A percentile compares a stretch with the other conserved stretches of the same genome.
These are phyloP conservation scores for Montipora cactus DNA, from an alignment of 64 coral and sea anemone genomes.

Conservation along the genomic window DNA sequence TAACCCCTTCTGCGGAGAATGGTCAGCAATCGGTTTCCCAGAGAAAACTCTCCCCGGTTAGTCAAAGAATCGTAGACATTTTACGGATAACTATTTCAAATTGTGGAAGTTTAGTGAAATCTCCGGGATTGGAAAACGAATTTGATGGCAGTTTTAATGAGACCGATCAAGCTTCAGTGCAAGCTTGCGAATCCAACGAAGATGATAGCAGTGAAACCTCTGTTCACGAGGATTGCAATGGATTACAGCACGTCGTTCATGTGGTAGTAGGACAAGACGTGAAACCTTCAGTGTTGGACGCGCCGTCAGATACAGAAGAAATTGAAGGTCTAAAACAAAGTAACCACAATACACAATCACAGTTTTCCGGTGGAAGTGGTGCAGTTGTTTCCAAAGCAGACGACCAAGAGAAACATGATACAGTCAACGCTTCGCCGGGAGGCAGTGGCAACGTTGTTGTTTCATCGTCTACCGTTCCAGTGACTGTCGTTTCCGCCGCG, in stretches of 20 bases:
- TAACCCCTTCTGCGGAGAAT: not conserved
- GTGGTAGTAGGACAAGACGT: not conserved
- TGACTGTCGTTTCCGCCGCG: not conserved
- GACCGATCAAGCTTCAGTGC: not conserved
- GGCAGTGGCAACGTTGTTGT: not conserved
- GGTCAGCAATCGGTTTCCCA: not conserved
- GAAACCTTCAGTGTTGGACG: conserved; percentile 2
- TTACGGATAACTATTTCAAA: conserved; percentile 23
- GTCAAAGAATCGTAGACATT: conserved; percentile 59
- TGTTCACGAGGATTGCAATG: not conserved
- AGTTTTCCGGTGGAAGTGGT: not conserved
- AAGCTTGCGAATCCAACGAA: not conserved
- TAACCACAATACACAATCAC: not conserved
- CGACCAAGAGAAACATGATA: not conserved
- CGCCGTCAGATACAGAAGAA: not conserved
- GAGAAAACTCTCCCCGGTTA: conserved; percentile 43
- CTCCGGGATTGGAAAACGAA: not conserved
- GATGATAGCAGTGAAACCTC: not conserved
- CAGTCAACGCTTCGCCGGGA: not conserved
- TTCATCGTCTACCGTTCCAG: not conserved
- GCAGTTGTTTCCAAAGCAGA: not conserved
- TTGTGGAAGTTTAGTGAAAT: not conserved
- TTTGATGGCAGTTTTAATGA: not conserved
- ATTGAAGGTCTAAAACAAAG: not conserved
- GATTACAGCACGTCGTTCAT: not conserved